Percentiles rank a stretch among this genome's conserved stretches.
phyloP scores from a whole-genome alignment of 2,113 vertebrate genomes.

The Burhinus oedicnemus region DNA sequence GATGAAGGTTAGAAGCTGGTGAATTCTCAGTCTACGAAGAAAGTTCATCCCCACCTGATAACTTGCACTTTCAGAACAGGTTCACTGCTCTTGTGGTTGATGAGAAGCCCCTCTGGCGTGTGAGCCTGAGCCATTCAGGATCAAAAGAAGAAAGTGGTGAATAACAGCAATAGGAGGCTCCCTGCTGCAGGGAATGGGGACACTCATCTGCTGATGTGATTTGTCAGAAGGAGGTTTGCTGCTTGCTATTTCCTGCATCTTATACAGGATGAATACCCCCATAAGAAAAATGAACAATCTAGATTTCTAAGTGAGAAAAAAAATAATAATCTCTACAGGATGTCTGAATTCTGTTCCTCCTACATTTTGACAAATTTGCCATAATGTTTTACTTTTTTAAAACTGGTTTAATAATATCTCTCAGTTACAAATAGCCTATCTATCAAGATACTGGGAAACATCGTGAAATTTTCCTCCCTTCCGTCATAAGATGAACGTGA shows the following conservation, averaged over 20 bases:
- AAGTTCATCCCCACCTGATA: background rate
- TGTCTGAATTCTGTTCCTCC: background rate
- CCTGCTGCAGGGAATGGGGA: no score
- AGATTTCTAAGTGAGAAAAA: background rate
- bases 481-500: rapidly evolving
- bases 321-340: background rate
- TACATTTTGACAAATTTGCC: background rate
- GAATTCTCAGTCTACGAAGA: background rate
- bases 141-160: background rate
- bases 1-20: background rate
- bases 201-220: background rate
- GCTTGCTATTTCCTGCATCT: background rate
- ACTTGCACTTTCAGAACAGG: background rate
- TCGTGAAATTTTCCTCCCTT: background rate
- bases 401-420: background rate
- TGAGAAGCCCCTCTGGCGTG: background rate
- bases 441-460: background rate
- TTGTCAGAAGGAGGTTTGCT: background rate
- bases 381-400: background rate
- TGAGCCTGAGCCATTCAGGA: background rate
- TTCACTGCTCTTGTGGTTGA: background rate
- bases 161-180: background rate
- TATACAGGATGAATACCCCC: background rate
- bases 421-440: background rate
- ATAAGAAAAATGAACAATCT: background rate